Conservation (phyloP, 2,888 invertebrate genomes). For the Leptinotarsa rubiginosa region DNA sequence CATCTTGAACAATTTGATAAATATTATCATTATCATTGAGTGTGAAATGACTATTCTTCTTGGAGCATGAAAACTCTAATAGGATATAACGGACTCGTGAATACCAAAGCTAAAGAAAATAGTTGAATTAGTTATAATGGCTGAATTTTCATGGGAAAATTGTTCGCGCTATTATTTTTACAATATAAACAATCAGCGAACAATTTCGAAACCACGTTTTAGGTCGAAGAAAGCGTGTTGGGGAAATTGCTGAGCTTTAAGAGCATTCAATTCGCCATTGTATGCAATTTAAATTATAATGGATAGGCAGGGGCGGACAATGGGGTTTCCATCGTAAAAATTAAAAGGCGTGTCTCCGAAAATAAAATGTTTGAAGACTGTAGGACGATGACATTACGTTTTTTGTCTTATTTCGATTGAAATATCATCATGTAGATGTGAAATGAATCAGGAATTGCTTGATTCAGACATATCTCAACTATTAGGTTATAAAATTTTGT, state of each 20-base stretch:
- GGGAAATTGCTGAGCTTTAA: constrained; percentile 28
- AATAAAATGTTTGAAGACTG: neutral
- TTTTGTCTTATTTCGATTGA: neutral
- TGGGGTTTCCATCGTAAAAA: neutral
- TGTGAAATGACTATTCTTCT: too few relatives aligned
- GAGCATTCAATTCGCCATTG: constrained; percentile 33
- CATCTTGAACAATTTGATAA: too few relatives aligned
- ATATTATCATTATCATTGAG: too few relatives aligned
- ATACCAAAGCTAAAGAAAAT: neutral
- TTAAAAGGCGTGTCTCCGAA: constrained; percentile 3
- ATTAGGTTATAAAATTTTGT: too few relatives aligned
- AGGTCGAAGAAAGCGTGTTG: constrained; percentile 41
- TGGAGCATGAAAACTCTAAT: neutral
- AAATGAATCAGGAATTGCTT: neutral
- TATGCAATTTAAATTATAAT: constrained; percentile 17
- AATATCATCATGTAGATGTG: neutral
- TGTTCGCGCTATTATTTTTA: neutral
- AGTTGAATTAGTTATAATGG: too few relatives aligned
- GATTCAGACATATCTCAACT: too few relatives aligned
- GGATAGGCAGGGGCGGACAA: constrained; percentile 20
- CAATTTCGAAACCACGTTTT: constrained; percentile 29
- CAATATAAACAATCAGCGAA: constrained; percentile 20
- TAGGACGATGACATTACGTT: neutral
- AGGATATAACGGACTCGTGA: neutral
- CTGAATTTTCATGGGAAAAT: neutral